Conservation (phyloP, 2,888 invertebrate genomes). For the Oligia latruncula region DNA sequence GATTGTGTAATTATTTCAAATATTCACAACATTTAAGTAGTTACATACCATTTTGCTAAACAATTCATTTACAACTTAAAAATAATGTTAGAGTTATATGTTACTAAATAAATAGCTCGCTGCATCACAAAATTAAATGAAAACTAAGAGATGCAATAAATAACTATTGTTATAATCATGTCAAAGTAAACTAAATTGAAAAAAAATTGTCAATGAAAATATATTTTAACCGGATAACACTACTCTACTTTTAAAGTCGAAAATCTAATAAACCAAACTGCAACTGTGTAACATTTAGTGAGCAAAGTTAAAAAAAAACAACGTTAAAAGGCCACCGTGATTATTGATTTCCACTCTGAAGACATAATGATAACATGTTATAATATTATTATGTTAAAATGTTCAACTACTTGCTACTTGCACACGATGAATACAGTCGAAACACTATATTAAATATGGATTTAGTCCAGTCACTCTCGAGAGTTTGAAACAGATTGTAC, state of each 20-base stretch:
- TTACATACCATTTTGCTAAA: constrained; percentile 68
- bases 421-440: constrained; percentile 69
- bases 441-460: constrained; percentile 66
- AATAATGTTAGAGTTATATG: constrained; percentile 67
- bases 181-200: background rate
- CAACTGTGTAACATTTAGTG: constrained; percentile 43
- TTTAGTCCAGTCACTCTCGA: constrained; percentile 62
- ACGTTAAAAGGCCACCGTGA: constrained; percentile 71
- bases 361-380: constrained; percentile 59
- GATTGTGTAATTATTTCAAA: constrained; percentile 57
- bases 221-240: background rate
- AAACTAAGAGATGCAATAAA: constrained; percentile 47
- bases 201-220: constrained; percentile 20
- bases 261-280: constrained; percentile 29
- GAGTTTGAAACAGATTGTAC: constrained; percentile 13
- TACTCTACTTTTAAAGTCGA: constrained; percentile 29
- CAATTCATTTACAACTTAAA: constrained; percentile 72
- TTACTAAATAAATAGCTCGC: constrained; percentile 62
- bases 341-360: constrained; percentile 63
- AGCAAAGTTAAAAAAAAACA: constrained; percentile 63
- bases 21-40: constrained; percentile 70
- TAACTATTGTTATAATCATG: constrained; percentile 16
- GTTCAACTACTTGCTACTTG: constrained; percentile 71
- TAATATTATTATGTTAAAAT: constrained; percentile 66
- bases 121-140: constrained; percentile 47